These are phyloP conservation scores for Coturnix japonica DNA, from an alignment of 2,113 vertebrate species.

Conservation along the genomic window DNA sequence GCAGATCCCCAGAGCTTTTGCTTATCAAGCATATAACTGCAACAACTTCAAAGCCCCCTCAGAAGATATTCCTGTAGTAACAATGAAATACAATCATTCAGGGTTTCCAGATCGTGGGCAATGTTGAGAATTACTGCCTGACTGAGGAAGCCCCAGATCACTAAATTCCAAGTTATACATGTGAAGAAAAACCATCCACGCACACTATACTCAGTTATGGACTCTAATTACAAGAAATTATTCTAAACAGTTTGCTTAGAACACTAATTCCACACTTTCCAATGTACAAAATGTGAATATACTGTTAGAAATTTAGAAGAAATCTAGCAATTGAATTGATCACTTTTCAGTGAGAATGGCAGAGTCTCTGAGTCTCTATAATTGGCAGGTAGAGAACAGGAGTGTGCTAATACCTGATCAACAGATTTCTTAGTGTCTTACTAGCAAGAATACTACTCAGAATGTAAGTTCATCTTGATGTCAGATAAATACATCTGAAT, in stretches of 20 bases:
- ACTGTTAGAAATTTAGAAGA: neutral
- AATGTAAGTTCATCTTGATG: neutral
- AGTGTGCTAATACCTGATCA: neutral
- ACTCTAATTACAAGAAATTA: neutral
- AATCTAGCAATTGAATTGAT: neutral
- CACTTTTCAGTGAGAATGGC: neutral
- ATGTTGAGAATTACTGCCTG: neutral
- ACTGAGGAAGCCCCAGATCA: neutral
- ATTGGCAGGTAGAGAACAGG: neutral
- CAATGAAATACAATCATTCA: neutral
- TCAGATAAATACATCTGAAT: constrained; percentile 19
- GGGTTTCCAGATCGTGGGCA: neutral
- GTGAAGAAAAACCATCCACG: neutral
- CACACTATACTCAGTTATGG: neutral
- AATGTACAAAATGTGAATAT: neutral
- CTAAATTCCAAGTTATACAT: neutral
- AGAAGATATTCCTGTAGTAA: neutral
- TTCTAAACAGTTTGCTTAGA: neutral
- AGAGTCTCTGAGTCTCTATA: neutral
- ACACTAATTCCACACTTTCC: neutral
- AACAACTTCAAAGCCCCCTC: neutral
- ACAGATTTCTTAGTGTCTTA: constrained; percentile 1
- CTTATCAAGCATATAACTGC: neutral
- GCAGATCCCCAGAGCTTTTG: accelerated
- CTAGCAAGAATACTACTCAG: neutral